These are phyloP conservation scores for Brenthis hecate DNA, from an alignment of 2,888 invertebrate species.

Conservation along the genomic window DNA sequence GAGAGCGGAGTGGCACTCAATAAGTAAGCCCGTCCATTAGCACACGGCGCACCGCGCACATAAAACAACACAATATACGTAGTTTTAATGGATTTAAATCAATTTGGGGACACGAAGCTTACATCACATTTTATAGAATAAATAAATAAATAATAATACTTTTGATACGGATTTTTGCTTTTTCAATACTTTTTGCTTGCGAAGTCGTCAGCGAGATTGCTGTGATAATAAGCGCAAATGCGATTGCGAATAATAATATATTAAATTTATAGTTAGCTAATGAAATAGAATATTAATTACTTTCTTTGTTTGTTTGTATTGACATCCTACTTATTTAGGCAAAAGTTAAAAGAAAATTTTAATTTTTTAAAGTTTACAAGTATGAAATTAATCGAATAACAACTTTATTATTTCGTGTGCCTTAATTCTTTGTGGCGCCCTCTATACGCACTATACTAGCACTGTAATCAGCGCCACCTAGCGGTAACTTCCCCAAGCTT, in stretches of 20 bases:
- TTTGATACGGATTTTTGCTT: conserved; percentile 5
- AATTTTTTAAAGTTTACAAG: too few relatives aligned
- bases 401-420: too few relatives aligned
- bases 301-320: too few relatives aligned
- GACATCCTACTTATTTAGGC: too few relatives aligned
- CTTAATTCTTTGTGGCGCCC: neutral
- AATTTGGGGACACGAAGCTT: neutral
- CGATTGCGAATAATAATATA: too few relatives aligned
- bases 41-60: too few relatives aligned
- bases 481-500: neutral
- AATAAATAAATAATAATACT: too few relatives aligned
- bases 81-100: neutral
- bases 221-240: too few relatives aligned
- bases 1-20: neutral
- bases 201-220: neutral
- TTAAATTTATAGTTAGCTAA: too few relatives aligned
- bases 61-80: neutral
- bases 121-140: neutral
- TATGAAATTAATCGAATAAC: too few relatives aligned
- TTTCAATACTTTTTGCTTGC: conserved; percentile 8
- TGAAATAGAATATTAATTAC: too few relatives aligned
- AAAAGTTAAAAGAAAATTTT: too few relatives aligned
- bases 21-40: neutral
- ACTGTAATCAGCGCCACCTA: conserved; percentile 1
- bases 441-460: neutral